Conservation (phyloP, 2,113 vertebrate species). For the Malaclemys terrapin region DNA sequence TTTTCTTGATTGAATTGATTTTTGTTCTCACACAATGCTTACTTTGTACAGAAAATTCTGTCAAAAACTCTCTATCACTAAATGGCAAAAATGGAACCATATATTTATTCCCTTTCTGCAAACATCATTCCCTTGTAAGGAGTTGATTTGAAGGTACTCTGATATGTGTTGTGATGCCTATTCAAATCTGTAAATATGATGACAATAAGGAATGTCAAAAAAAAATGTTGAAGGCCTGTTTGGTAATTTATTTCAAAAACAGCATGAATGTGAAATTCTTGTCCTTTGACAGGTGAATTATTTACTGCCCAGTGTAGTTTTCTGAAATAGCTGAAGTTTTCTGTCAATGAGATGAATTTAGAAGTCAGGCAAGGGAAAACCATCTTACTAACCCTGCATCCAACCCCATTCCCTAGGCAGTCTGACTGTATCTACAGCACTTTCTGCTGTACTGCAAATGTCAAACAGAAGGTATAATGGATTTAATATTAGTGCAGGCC, state of each 20-base stretch:
- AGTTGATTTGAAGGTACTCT: slow-evolving; percentile 51
- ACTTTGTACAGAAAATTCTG: not conserved
- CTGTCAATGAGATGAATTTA: slow-evolving; percentile 79
- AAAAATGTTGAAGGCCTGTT: slow-evolving; percentile 55
- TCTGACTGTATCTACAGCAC: slow-evolving; percentile 84
- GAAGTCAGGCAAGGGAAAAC: slow-evolving; percentile 76
- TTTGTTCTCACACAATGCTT: not conserved
- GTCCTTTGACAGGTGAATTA: slow-evolving; percentile 62
- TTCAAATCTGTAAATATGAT: slow-evolving; percentile 61
- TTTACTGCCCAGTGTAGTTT: slow-evolving; percentile 59
- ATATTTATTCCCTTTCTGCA: slow-evolving; percentile 12
- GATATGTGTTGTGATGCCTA: slow-evolving; percentile 61
- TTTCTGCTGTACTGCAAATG: slow-evolving; percentile 83
- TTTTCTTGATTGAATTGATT: not conserved
- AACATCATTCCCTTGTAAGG: slow-evolving; percentile 29
- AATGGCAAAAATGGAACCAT: slow-evolving; percentile 23
- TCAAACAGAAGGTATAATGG: slow-evolving; percentile 84
- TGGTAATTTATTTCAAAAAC: slow-evolving; percentile 67
- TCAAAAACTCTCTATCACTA: slow-evolving; percentile 9
- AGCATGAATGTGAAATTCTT: slow-evolving; percentile 4
- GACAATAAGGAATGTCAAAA: slow-evolving; percentile 66
- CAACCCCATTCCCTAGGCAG: slow-evolving; percentile 78
- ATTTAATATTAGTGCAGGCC: slow-evolving; percentile 87
- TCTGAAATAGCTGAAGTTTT: slow-evolving; percentile 72
- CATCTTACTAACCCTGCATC: slow-evolving; percentile 78